A percentile compares a stretch with the other conserved stretches of the same genome.
phyloP scores from a whole-genome alignment of 2,797 vertebrate species.

The Phaenicophaeus curvirostris region DNA sequence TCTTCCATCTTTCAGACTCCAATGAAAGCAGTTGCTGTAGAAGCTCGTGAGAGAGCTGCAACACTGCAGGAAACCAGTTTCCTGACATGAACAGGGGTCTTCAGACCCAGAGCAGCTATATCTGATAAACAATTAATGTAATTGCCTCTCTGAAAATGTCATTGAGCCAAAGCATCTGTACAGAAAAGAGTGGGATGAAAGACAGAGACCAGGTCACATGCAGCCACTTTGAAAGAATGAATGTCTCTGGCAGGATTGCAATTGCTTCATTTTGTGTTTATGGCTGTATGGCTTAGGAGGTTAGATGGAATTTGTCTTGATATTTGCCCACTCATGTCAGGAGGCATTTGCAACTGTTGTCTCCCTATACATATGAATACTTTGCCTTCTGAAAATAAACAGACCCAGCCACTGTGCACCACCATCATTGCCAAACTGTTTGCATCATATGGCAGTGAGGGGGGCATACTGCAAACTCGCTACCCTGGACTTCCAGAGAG shows the following conservation, averaged over 20 bases:
- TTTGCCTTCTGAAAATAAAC: background rate
- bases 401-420: background rate
- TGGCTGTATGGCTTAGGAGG: background rate
- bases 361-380: background rate
- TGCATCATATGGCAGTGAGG: too few species aligned
- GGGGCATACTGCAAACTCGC: too few species aligned
- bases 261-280: conserved; percentile 5
- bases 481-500: too few species aligned
- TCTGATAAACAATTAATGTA: background rate
- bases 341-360: background rate
- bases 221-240: background rate
- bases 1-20: background rate
- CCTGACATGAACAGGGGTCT: background rate
- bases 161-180: background rate
- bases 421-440: background rate
- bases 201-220: background rate
- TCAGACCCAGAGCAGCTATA: background rate
- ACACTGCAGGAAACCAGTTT: background rate
- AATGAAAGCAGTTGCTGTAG: background rate
- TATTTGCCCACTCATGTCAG: background rate
- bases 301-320: conserved; percentile 1
- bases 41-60: background rate
- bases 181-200: background rate
- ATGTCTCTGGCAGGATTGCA: background rate
- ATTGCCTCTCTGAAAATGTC: background rate